Evolutionary conservation across 2,888 invertebrate genomes (phyloP).

Genomic region (Serrognathus titanus): DNA sequence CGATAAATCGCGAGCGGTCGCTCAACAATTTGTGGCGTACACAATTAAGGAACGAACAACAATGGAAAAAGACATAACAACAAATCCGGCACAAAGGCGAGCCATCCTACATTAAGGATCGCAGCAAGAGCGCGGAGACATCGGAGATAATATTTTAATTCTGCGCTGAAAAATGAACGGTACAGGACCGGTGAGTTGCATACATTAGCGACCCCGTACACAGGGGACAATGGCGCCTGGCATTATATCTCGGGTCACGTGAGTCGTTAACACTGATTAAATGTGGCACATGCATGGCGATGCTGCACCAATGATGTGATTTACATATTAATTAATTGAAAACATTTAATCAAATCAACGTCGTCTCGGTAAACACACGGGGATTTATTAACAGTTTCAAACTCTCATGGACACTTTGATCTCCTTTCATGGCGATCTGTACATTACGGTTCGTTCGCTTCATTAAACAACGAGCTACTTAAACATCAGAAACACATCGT

Average conservation of each 20-base stretch:
- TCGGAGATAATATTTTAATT: conserved; percentile 32
- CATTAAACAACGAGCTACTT: too few relatives aligned
- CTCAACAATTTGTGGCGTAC: conserved; percentile 16
- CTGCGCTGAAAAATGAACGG: conserved; percentile 31
- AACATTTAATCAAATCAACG: conserved; percentile 19
- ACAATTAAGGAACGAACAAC: conserved; percentile 20
- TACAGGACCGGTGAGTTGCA: conserved; percentile 29
- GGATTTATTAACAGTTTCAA: background rate
- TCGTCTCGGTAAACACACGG: conserved; percentile 5
- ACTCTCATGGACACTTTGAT: background rate
- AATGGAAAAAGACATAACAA: conserved; percentile 12
- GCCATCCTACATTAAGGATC: conserved; percentile 23
- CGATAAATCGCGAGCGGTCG: conserved; percentile 12
- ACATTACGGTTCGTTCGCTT: too few relatives aligned
- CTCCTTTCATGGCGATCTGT: background rate
- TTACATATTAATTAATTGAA: conserved; percentile 18
- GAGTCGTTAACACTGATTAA: conserved; percentile 27
- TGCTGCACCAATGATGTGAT: conserved; percentile 13
- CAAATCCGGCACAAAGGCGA: conserved; percentile 19
- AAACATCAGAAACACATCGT: too few relatives aligned
- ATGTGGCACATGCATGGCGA: conserved; percentile 13
- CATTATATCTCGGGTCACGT: conserved; percentile 22
- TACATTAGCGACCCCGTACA: conserved; percentile 18
- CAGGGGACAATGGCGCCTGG: conserved; percentile 23
- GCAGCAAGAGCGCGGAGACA: conserved; percentile 13